phyloP scores from a whole-genome alignment of 2,797 vertebrate genomes.

The Crypturellus tataupa region DNA sequence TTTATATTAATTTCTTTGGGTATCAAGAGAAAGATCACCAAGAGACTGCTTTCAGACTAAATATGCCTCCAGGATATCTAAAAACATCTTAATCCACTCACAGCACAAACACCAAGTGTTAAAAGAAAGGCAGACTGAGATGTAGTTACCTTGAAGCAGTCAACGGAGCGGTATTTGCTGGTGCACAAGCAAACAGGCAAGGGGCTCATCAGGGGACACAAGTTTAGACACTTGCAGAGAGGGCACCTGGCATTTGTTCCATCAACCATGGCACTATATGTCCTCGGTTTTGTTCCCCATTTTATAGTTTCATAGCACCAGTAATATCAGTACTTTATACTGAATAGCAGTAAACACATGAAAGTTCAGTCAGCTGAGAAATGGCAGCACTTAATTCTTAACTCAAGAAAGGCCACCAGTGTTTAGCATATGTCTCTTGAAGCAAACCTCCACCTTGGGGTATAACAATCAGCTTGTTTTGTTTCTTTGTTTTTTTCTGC shows the following conservation, averaged over 20 bases:
- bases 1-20: not conserved
- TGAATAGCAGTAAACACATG: not conserved
- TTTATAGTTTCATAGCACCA: not conserved
- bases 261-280: not conserved
- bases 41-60: not conserved
- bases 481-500: not conserved
- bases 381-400: not conserved
- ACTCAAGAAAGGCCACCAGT: not conserved
- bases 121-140: not conserved
- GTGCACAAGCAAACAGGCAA: not conserved
- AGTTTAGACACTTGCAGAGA: not conserved
- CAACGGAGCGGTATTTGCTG: not conserved
- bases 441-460: not conserved
- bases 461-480: not conserved
- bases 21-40: not conserved
- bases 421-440: not conserved
- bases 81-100: not conserved
- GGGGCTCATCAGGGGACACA: rapidly evolving
- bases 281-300: not conserved
- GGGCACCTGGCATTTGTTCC: not conserved
- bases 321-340: not conserved
- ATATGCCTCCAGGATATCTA: not conserved
- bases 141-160: not conserved
- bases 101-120: not conserved
- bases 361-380: not conserved